Evolutionary conservation across 2,888 invertebrate genomes (phyloP).

Genomic region (Lacanobia oleracea): DNA sequence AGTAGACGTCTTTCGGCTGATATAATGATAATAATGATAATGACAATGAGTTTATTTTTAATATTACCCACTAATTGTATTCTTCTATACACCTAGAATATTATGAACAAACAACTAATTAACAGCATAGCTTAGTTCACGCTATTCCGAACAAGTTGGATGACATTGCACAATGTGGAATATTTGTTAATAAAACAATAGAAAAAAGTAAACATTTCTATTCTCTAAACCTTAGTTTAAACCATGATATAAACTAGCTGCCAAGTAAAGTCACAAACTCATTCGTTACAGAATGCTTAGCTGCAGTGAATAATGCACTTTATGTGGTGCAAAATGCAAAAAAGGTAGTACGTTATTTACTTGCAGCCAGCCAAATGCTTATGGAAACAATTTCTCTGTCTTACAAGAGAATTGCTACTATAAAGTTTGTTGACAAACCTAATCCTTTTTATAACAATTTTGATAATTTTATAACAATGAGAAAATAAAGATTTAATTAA

Average conservation of each 20-base stretch:
- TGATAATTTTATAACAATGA: no score
- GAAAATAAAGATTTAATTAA: no score
- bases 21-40: no score
- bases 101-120: background rate
- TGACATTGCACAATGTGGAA: background rate
- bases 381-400: constrained; percentile 32
- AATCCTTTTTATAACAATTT: background rate
- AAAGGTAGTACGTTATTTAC: constrained; percentile 2
- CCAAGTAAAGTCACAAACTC: constrained; percentile 50
- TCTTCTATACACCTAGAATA: no score
- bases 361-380: constrained; percentile 3
- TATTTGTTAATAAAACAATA: background rate
- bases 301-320: constrained; percentile 57
- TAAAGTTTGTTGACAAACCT: background rate
- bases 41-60: no score
- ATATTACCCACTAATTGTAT: no score
- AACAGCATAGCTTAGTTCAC: background rate
- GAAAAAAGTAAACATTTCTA: constrained; percentile 26
- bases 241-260: constrained; percentile 48
- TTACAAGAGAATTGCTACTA: background rate
- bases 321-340: constrained; percentile 6
- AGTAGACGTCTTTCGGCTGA: no score
- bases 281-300: constrained; percentile 60
- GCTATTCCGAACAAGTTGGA: background rate
- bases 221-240: constrained; percentile 24